These are phyloP conservation scores for Ormyrus nitidulus DNA, from an alignment of 2,888 invertebrate genomes.

Conservation along the genomic window DNA sequence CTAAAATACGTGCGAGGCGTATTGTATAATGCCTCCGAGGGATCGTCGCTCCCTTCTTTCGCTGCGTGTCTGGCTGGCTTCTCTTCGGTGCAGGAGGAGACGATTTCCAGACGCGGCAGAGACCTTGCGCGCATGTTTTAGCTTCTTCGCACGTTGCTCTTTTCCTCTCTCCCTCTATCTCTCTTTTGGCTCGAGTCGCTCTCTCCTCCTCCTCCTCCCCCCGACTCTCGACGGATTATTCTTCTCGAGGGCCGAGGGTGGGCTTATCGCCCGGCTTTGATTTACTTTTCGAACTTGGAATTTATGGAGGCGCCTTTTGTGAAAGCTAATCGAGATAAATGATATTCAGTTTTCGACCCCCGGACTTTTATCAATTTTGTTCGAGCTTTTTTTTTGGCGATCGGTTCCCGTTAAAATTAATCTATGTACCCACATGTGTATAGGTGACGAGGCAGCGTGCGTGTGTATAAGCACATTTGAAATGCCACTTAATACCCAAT, in stretches of 20 bases:
- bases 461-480: not conserved
- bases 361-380: too few relatives aligned
- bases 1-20: not conserved
- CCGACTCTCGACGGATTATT: not conserved
- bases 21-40: not conserved
- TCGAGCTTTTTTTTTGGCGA: not conserved
- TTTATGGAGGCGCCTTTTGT: too few relatives aligned
- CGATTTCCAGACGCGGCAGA: constrained; percentile 26
- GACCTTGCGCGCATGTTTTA: not conserved
- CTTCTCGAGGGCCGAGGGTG: not conserved
- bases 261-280: too few relatives aligned
- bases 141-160: not conserved
- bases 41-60: not conserved
- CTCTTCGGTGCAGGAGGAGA: not conserved
- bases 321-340: too few relatives aligned
- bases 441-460: not conserved
- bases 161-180: not conserved
- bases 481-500: constrained; percentile 16
- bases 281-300: too few relatives aligned
- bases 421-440: constrained; percentile 13
- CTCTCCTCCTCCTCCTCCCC: not conserved
- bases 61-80: too few relatives aligned
- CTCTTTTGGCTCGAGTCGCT: not conserved
- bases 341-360: too few relatives aligned
- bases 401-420: not conserved